phyloP scores from a whole-genome alignment of 37 sponge, comb jelly and placozoan genomes.

The Lycopodina hypogea region DNA sequence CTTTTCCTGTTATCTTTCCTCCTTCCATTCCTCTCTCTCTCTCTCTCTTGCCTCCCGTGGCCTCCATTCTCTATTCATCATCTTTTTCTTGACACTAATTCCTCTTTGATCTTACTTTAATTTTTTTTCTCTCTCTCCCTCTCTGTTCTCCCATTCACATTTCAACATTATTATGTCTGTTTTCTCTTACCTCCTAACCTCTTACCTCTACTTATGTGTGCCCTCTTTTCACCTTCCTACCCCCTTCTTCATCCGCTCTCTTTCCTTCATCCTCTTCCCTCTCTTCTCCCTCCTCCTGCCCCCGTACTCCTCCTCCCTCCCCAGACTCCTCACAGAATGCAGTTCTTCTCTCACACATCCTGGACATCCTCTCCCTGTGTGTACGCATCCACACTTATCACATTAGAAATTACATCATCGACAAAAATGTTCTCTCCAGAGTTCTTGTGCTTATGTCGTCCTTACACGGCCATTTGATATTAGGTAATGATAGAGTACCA shows the following conservation, averaged over 20 bases:
- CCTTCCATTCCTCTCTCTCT: no score
- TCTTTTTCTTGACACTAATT: no score
- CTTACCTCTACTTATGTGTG: no score
- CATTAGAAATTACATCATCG: conserved; percentile 92
- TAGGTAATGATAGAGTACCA: conserved; percentile 6
- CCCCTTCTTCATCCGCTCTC: not conserved
- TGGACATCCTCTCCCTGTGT: conserved; percentile 92
- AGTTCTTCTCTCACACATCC: conserved; percentile 78
- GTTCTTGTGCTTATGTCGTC: conserved; percentile 87
- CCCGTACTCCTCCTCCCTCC: not conserved
- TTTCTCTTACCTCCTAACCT: no score
- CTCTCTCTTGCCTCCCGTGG: no score
- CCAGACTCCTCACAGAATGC: conserved; percentile 78
- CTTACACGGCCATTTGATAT: conserved; percentile 74
- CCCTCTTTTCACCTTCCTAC: not conserved
- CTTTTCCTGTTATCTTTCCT: no score
- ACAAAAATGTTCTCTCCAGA: conserved; percentile 85
- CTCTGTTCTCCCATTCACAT: no score
- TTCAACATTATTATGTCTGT: no score
- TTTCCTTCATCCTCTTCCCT: not conserved
- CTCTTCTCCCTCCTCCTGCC: not conserved
- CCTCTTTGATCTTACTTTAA: no score
- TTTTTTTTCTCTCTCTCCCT: no score
- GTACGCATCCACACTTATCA: conserved; percentile 93
- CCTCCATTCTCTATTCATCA: no score